Conservation (phyloP, 2,113 vertebrate species). For the Furnarius figulus region DNA sequence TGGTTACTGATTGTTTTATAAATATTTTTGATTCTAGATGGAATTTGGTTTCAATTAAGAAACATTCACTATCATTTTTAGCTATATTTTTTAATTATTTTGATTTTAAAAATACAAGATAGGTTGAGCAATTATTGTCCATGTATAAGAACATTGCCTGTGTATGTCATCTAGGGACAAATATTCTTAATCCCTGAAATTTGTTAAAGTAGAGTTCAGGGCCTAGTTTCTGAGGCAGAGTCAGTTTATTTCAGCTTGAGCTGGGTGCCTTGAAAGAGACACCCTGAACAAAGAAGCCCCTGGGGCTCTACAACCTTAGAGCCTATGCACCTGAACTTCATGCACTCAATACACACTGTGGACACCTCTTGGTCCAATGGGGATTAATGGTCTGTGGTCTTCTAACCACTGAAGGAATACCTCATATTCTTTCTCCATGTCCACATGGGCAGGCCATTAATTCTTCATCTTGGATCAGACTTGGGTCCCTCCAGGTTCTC, state of each 20-base stretch:
- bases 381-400: not conserved
- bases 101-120: not conserved
- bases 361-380: accelerated
- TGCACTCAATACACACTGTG: accelerated
- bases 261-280: not conserved
- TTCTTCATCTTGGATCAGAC: not conserved
- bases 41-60: not conserved
- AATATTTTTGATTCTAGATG: not conserved
- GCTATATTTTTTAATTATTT: not conserved
- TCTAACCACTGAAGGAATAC: too few relatives aligned
- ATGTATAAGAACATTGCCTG: not conserved
- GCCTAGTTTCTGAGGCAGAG: not conserved
- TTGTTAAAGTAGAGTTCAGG: accelerated
- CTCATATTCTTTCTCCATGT: not conserved
- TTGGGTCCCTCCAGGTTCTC: not conserved
- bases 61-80: accelerated
- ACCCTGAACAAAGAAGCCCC: not conserved
- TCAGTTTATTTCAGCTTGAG: not conserved
- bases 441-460: not conserved
- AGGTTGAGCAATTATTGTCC: not conserved
- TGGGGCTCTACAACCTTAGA: accelerated
- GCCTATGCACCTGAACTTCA: too few relatives aligned
- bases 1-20: not conserved
- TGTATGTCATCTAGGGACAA: not conserved
- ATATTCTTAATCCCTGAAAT: not conserved